Evolutionary conservation across 2,113 vertebrate species (phyloP).

Genomic region (Pseudonaja textilis): DNA sequence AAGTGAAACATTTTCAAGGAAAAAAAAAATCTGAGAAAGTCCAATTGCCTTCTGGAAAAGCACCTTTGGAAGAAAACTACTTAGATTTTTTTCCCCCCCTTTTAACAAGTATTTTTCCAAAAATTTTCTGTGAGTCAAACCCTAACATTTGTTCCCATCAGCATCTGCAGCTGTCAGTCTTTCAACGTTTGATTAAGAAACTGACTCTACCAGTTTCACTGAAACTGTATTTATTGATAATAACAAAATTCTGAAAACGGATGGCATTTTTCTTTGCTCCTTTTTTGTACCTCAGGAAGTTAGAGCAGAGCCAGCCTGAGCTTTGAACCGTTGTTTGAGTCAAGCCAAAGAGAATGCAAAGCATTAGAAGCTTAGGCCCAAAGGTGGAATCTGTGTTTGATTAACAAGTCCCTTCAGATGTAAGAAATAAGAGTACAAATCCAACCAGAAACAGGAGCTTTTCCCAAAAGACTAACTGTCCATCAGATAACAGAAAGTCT

Average conservation of each 20-base stretch:
- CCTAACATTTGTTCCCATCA: not conserved
- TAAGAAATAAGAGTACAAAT: not conserved
- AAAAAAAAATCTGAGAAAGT: too few species aligned
- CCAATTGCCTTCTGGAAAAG: not conserved
- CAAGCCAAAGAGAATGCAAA: not conserved
- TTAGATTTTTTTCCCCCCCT: not conserved
- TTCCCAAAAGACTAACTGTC: not conserved
- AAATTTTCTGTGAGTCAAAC: not conserved
- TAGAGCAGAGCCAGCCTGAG: not conserved
- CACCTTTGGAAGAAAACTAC: not conserved
- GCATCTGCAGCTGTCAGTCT: not conserved
- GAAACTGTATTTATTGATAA: not conserved
- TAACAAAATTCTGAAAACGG: not conserved
- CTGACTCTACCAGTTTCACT: not conserved
- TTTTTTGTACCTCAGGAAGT: not conserved
- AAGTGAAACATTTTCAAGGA: not conserved
- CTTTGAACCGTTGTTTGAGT: not conserved
- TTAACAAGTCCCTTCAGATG: not conserved
- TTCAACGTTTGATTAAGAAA: not conserved
- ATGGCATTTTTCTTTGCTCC: not conserved
- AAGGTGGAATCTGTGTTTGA: not conserved
- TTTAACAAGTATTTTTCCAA: not conserved
- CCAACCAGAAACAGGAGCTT: not conserved
- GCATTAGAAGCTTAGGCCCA: not conserved
- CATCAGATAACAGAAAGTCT: not conserved